Evolutionary conservation across 2,797 vertebrate genomes (phyloP).

Genomic region (Odontamblyopus rebecca): DNA sequence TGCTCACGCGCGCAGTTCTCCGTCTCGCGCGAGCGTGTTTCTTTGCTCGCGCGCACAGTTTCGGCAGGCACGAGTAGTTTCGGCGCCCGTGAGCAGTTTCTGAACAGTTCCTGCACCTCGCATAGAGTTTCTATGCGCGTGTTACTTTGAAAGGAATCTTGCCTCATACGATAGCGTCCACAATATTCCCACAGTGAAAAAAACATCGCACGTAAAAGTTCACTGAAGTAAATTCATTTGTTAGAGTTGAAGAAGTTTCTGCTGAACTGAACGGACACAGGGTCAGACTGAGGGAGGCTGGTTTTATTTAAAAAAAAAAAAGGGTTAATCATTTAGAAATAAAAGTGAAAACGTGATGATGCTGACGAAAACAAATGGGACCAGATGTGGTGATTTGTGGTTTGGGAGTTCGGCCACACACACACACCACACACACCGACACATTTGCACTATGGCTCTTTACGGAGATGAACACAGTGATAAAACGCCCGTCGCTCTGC

Average conservation of each 20-base stretch:
- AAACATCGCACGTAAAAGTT: slow-evolving; percentile 17
- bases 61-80: too few relatives aligned
- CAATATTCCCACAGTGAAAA: slow-evolving; percentile 55
- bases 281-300: slow-evolving; percentile 4
- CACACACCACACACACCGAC: slow-evolving; percentile 32
- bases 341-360: slow-evolving; percentile 33
- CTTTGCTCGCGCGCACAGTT: too few relatives aligned
- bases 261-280: slow-evolving; percentile 5
- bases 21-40: too few relatives aligned
- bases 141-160: too few relatives aligned
- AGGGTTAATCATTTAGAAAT: slow-evolving; percentile 37
- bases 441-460: slow-evolving; percentile 20
- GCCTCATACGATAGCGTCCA: slow-evolving; percentile 46
- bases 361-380: slow-evolving; percentile 32
- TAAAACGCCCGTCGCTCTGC: slow-evolving; percentile 22
- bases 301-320: slow-evolving; percentile 12
- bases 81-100: too few relatives aligned
- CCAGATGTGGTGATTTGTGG: slow-evolving; percentile 23
- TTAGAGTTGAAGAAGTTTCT: slow-evolving; percentile 20
- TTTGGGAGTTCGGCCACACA: slow-evolving; percentile 44
- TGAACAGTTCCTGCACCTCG: too few relatives aligned
- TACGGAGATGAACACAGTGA: slow-evolving; percentile 33
- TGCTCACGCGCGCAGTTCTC: too few relatives aligned
- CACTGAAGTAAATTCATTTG: slow-evolving; percentile 44
- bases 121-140: too few relatives aligned